phyloP scores from a whole-genome alignment of 2,888 invertebrate genomes.

The Callyntrura sp. region DNA sequence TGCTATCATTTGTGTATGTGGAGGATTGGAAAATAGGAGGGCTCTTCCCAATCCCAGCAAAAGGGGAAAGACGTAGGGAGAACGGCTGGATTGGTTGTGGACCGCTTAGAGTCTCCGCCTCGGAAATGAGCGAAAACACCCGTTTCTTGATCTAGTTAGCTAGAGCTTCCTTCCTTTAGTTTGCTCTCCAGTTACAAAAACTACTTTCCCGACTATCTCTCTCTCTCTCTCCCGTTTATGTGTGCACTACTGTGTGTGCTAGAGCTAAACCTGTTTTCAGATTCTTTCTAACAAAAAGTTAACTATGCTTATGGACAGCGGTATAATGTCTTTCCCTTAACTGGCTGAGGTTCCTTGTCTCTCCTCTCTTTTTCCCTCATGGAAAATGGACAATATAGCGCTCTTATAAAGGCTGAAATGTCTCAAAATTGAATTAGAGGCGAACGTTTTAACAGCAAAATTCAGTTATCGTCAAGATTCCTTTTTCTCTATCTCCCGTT shows the following conservation, averaged over 20 bases:
- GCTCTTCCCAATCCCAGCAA: constrained; percentile 34
- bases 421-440: constrained; percentile 84
- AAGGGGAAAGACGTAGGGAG: constrained; percentile 60
- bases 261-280: constrained; percentile 45
- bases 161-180: constrained; percentile 49
- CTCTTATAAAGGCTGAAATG: constrained; percentile 84
- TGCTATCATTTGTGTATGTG: constrained; percentile 37
- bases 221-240: constrained; percentile 30
- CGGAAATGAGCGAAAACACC: constrained; percentile 73
- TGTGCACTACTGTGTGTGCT: constrained; percentile 31
- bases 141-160: constrained; percentile 72
- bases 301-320: constrained; percentile 69
- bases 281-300: constrained; percentile 60
- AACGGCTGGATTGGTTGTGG: constrained; percentile 69
- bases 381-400: constrained; percentile 82
- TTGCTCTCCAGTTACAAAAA: constrained; percentile 52
- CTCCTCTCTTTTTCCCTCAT: constrained; percentile 66
- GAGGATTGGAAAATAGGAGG: constrained; percentile 67
- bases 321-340: constrained; percentile 64
- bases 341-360: constrained; percentile 42
- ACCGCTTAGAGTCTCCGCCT: constrained; percentile 74
- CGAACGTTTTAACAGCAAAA: constrained; percentile 84
- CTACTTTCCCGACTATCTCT: constrained; percentile 56
- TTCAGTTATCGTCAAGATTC: constrained; percentile 84
- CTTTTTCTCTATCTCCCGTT: constrained; percentile 68